phyloP scores from a whole-genome alignment of 2,888 invertebrate genomes.

The Dynastes hyllus region DNA sequence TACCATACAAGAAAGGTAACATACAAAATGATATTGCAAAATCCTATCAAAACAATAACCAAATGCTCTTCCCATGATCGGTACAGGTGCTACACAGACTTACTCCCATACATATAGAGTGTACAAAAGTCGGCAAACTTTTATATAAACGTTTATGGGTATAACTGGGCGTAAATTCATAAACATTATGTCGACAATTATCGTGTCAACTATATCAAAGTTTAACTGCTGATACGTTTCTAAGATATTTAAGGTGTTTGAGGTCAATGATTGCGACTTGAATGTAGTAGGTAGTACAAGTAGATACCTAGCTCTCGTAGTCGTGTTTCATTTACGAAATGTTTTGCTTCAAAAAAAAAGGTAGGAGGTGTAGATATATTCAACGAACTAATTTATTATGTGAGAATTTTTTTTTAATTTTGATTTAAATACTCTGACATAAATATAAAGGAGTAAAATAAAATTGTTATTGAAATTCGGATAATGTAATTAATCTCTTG shows the following conservation, averaged over 20 bases:
- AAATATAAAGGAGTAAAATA: no score
- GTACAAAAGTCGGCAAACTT: constrained; percentile 17
- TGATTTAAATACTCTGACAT: no score
- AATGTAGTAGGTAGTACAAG: constrained; percentile 4
- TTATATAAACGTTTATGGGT: constrained; percentile 2
- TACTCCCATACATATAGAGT: not conserved
- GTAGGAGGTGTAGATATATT: no score
- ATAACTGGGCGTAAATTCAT: constrained; percentile 5
- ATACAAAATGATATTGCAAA: constrained; percentile 17
- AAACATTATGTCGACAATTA: constrained; percentile 11
- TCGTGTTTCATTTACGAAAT: not conserved
- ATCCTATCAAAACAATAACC: not conserved
- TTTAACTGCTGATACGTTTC: not conserved
- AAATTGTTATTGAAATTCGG: no score
- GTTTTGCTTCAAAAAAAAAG: no score
- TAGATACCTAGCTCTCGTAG: not conserved
- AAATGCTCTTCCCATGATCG: not conserved
- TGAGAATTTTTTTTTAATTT: no score
- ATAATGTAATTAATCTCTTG: no score
- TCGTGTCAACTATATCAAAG: constrained; percentile 1
- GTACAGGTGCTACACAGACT: not conserved
- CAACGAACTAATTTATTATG: no score
- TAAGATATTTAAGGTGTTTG: constrained; percentile 17
- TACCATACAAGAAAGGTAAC: not conserved
- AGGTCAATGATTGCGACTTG: constrained; percentile 21